Base-by-base conservation (phyloP, 2,888 invertebrate genomes). In the Tridacna gigas region DNA sequence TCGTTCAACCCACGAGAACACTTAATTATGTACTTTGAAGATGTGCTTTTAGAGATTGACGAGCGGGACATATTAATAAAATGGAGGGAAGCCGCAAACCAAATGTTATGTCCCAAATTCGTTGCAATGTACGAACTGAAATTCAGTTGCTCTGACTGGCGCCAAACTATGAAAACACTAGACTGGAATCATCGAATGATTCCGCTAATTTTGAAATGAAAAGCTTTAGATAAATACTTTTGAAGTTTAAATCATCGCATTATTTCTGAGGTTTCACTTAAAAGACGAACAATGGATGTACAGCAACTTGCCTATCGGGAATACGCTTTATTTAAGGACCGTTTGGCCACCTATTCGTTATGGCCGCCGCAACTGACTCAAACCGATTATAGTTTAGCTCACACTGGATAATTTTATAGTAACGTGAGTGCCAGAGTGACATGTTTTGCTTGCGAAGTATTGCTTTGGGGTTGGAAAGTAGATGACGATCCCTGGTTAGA, bases 81-180 rank as follows among this genome's bases (percentile, higher is more conserved):
- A 28, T 75, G 75, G 75, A 75, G 26, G 28, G 75, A 75, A 75
- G 4, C 75, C 13, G 45, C 51, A 15, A 26, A 18, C 28, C 20
- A 56, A 22, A 7, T 75, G 37, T 7, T 12, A 28, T 22, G 26
- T 22, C 63, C 61, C 25, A 45, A 75, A 75, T 75, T 60, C 63
- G 28, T 61, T 28, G 28, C 75, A 11, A 22, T 75, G 28, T 75
- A 75, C 75, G 61, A 75, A 75, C 37, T 75, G 63, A 75, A 75
- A 63, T 60, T 75, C 61, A 75, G 60, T 56, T 61, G 75, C 56
- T 5, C n/a, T 22, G 75, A 75, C 63, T 75, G 75, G 61, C 75
- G 28, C n/a, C 26, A 60, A 60, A 61, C 28, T 22, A 75, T 75
- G 75, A 75, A 61, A 75, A 63, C 75, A 25, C 26, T 28, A 26